Evolutionary conservation across 2,888 invertebrate genomes (phyloP), one percentile per base, ranked within the genome.

Genomic region (Andrena fulva): DNA sequence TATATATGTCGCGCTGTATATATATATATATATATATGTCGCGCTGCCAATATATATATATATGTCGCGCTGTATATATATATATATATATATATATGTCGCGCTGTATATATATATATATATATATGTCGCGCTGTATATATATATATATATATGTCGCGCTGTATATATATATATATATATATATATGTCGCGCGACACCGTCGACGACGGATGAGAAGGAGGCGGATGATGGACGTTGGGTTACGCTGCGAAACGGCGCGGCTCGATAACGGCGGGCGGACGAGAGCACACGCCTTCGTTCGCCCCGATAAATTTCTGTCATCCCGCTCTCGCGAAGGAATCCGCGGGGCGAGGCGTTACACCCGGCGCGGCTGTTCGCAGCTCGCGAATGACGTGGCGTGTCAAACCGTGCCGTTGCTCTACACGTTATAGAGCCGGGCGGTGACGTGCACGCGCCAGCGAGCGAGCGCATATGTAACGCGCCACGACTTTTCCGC

Each of bases 181-280:
- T 20, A 20, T 20, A 20, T 20, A 20, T 20, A 20, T n/a, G n/a
- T n/a, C n/a, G 20, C 20, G 20, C 20, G 67, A 16, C 48, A 33
- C 10, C 31, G 42, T 29, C 50, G 42, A 63, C 31, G 56, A 27
- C 48, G 60, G 67, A 62, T 24, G 20, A 67, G 24, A 42, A 66
- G 31, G 50, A 82, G 48, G 48, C 50, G 62, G 62, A 33, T 16
- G 52, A 75, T 66, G 31, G 54, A 67, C 64, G 48, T 56, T 42
- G 42, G 48, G 69, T 79, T 78, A 71, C 66, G 56, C 68, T 79
- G 64, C 76, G 72, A 82, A 86, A 85, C 79, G 56, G 63, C 76
- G 72, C 69, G 77, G 83, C 56, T 66, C 82, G 88, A 80, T 76
- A 78, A 87, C 56, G 56, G 27, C 56, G 72, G 72, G 60, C 54